phyloP scores from a whole-genome alignment of 1,140 invertebrate genomes.

The Hylaeus volcanicus region DNA sequence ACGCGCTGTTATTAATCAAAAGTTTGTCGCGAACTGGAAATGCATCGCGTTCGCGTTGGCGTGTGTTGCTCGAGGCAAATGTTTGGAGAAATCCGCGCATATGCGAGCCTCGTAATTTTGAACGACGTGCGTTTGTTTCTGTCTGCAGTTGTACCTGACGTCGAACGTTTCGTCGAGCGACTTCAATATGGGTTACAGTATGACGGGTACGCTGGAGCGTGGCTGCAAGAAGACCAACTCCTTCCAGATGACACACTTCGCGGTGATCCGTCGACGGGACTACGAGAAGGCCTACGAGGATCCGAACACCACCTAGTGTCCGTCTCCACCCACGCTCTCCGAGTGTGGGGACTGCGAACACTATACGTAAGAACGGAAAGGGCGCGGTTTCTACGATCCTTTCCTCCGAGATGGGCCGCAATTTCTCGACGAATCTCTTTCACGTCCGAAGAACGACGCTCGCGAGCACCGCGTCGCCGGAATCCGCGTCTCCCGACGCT shows the following conservation, averaged over 20 bases:
- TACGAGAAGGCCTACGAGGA: slow-evolving; percentile 80
- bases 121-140: slow-evolving; percentile 25
- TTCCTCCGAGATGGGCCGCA: neutral
- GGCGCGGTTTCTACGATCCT: neutral
- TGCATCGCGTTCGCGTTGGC: too few relatives aligned
- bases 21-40: too few relatives aligned
- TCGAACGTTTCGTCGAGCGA: slow-evolving; percentile 89
- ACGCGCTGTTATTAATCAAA: too few relatives aligned
- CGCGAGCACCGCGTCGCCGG: too few relatives aligned
- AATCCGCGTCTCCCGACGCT: too few relatives aligned
- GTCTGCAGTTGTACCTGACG: slow-evolving; percentile 85
- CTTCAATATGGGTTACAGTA: slow-evolving; percentile 93
- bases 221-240: slow-evolving; percentile 87
- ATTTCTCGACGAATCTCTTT: neutral
- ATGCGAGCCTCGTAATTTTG: neutral
- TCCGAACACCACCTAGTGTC: slow-evolving; percentile 79
- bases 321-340: slow-evolving; percentile 78
- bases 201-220: slow-evolving; percentile 92
- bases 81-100: too few relatives aligned
- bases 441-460: too few relatives aligned
- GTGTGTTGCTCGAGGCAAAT: too few relatives aligned
- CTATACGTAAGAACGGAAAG: slow-evolving; percentile 70
- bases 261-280: slow-evolving; percentile 87
- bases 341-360: slow-evolving; percentile 77
- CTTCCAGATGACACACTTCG: slow-evolving; percentile 92